Base-by-base conservation (phyloP, 2,113 vertebrate genomes). In the Damaliscus lunatus region DNA sequence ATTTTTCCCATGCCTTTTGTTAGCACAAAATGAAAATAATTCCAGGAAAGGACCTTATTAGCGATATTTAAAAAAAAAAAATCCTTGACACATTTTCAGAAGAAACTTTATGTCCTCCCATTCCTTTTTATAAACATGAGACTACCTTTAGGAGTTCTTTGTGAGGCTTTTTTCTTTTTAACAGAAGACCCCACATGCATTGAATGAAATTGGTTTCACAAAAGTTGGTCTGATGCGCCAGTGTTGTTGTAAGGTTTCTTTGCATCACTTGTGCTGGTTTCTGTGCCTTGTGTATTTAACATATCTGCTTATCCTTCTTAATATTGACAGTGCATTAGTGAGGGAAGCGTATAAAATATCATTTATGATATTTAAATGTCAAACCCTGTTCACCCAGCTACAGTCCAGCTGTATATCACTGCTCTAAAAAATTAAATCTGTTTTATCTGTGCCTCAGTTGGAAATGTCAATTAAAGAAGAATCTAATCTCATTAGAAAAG, bases 401-500 rank as follows among this genome's bases (percentile, higher is more conserved):
- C 92, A 43, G 78, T 84, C 86, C 95, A 14, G 12, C 9, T 97
- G 93, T 97, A 78, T 97, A 91, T 97, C 98, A 97, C 98, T 78
- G 91, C 78, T 92, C 86, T 92, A 77, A 74, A 40, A 74, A 62
- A 93, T 80, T 96, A 92, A 67, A 60, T 96, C 23, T 52, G 0
- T 96, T 50, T 97, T 94, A 94, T 96, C 12, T 71, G 27, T 97
- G 36, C 46, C 97, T 96, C 85, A 94, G 78, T 88, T 95, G 85
- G 67, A 98, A 98, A 88, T 95, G 94, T 85, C 98, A 98, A 96
- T 98, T 97, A 92, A 59, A 94, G 64, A 97, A 89, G 85, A 98
- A 82, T 77, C 48, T 93, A 89, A 92, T 96, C 90, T 97, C 96
- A 97, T 98, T 98, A 95, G 94, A 82, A 97, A 98, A 95, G 7